Percentiles rank a stretch among this genome's conserved stretches.
phyloP scores from a whole-genome alignment of 2,113 vertebrate species.

The Ellobius talpinus region DNA sequence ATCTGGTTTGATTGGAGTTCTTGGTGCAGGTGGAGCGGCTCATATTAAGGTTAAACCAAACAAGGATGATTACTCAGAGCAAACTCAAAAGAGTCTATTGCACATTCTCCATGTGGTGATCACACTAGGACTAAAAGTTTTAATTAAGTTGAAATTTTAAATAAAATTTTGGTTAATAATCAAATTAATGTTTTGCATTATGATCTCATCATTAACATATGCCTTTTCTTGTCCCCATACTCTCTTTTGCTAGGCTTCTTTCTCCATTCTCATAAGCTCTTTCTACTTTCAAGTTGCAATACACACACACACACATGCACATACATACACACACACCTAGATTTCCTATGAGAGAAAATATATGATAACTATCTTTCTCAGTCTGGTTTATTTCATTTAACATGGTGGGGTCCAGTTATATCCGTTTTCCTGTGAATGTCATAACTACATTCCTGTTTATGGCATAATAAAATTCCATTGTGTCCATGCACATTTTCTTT shows the following conservation, averaged over 20 bases:
- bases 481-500: not conserved
- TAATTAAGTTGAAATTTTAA: not conserved
- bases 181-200: not conserved
- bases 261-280: not conserved
- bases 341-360: not conserved
- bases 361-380: not conserved
- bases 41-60: too few species aligned
- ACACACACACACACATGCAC: not conserved
- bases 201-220: not conserved
- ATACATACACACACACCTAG: not conserved
- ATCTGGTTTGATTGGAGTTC: too few species aligned
- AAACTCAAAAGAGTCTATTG: not conserved
- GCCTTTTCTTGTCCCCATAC: not conserved
- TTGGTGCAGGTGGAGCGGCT: too few species aligned
- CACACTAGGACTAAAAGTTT: not conserved
- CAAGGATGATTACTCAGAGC: not conserved
- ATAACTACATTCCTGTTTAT: not conserved
- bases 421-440: too few species aligned
- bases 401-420: not conserved
- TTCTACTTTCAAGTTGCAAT: not conserved
- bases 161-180: not conserved
- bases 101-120: not conserved
- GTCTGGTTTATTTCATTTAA: not conserved
- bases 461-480: not conserved
- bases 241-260: not conserved